Conservation (phyloP, 2,113 vertebrate genomes). For the Ammospiza nelsoni region DNA sequence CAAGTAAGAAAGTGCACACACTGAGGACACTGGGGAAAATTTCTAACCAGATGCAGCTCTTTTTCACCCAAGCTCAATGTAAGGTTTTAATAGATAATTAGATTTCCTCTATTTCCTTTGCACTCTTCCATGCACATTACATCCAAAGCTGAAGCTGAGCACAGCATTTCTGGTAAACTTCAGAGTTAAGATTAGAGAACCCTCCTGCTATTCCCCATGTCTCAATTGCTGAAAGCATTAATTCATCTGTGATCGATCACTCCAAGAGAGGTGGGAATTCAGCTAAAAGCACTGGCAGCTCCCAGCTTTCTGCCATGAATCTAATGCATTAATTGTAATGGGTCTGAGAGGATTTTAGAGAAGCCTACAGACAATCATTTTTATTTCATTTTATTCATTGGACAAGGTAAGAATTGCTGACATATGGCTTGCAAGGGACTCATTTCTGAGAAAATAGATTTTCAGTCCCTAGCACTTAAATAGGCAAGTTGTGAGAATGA, state of each 20-base stretch:
- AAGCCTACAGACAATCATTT: background rate
- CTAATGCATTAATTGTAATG: background rate
- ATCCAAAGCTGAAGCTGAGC: background rate
- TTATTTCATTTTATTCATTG: background rate
- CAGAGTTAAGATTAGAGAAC: background rate
- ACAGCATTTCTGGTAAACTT: background rate
- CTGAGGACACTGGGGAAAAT: accelerated
- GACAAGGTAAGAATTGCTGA: background rate
- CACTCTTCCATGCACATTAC: background rate
- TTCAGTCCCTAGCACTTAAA: background rate
- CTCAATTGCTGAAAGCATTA: background rate
- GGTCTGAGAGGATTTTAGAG: background rate
- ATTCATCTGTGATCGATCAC: background rate
- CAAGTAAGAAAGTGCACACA: background rate
- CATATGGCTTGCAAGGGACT: background rate
- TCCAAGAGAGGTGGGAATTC: background rate
- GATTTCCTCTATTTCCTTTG: background rate
- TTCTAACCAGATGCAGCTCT: background rate
- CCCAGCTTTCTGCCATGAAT: background rate
- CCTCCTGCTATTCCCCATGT: background rate
- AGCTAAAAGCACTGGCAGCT: background rate
- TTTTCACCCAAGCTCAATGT: background rate
- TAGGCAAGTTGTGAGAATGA: background rate
- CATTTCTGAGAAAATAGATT: background rate
- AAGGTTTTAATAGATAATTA: background rate